phyloP scores from a whole-genome alignment of 2,113 vertebrate species.

The Copsychus sechellarum region DNA sequence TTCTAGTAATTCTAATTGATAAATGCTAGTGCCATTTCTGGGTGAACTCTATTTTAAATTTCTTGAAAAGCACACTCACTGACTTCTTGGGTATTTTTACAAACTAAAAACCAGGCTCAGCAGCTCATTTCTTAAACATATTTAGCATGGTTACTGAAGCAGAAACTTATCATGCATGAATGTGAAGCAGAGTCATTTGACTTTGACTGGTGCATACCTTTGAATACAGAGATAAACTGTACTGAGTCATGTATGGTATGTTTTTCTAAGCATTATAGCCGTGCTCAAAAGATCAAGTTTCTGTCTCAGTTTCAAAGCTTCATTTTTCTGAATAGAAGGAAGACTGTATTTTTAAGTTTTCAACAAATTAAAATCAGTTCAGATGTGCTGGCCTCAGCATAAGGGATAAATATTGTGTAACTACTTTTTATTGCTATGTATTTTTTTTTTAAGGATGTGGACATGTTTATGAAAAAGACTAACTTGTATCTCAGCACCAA shows the following conservation, averaged over 20 bases:
- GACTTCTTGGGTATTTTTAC: background rate
- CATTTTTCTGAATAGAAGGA: slow-evolving; percentile 6
- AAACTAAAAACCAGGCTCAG: background rate
- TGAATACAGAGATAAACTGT: slow-evolving; percentile 42
- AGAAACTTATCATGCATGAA: slow-evolving; percentile 10
- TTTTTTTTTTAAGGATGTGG: background rate
- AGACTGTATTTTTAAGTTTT: slow-evolving; percentile 46
- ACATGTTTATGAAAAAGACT: background rate
- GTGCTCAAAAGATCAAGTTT: slow-evolving; percentile 27
- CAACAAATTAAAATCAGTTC: slow-evolving; percentile 27
- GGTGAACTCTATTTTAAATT: background rate
- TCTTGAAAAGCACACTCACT: background rate
- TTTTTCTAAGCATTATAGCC: slow-evolving; percentile 51
- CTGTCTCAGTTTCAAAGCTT: slow-evolving; percentile 54
- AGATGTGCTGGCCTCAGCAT: background rate
- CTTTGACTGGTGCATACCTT: background rate
- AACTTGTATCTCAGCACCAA: background rate
- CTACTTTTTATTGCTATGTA: background rate
- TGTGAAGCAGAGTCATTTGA: slow-evolving; percentile 14
- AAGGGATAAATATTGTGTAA: background rate
- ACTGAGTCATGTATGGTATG: slow-evolving; percentile 14
- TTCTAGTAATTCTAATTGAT: background rate
- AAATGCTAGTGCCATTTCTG: background rate
- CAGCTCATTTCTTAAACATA: background rate
- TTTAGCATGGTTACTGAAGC: slow-evolving; percentile 16